Evolutionary conservation across 2,113 vertebrate species (phyloP).

Genomic region (Sisor rabdophorus): DNA sequence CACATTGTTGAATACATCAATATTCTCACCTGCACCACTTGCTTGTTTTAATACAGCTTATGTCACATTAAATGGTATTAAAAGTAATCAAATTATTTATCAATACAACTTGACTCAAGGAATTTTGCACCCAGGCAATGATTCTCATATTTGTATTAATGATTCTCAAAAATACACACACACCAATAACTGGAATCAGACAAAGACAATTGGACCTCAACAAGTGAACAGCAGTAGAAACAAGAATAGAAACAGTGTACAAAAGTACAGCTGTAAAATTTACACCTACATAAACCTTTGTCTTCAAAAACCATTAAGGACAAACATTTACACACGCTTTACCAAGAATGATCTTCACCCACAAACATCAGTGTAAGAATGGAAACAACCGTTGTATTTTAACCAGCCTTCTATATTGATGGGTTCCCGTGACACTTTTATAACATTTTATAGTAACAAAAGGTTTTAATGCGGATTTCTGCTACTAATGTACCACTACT

Average conservation of each 20-base stretch:
- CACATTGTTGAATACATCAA: neutral
- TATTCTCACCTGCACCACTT: neutral
- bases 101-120: neutral
- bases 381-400: neutral
- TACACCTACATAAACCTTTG: neutral
- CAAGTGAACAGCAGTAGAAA: neutral
- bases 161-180: no score
- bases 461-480: neutral
- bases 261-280: neutral
- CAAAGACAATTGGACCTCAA: neutral
- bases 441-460: neutral
- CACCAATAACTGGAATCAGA: neutral
- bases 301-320: neutral
- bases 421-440: neutral
- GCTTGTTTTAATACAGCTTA: neutral
- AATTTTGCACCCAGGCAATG: neutral
- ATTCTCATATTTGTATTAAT: no score
- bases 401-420: neutral
- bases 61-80: neutral
- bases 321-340: neutral
- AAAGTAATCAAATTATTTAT: neutral
- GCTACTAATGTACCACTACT: neutral
- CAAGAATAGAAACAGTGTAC: no score
- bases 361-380: neutral
- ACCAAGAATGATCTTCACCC: neutral